Base-by-base conservation (phyloP, 2,888 invertebrate genomes). In the Cordylochernes scorpioides region DNA sequence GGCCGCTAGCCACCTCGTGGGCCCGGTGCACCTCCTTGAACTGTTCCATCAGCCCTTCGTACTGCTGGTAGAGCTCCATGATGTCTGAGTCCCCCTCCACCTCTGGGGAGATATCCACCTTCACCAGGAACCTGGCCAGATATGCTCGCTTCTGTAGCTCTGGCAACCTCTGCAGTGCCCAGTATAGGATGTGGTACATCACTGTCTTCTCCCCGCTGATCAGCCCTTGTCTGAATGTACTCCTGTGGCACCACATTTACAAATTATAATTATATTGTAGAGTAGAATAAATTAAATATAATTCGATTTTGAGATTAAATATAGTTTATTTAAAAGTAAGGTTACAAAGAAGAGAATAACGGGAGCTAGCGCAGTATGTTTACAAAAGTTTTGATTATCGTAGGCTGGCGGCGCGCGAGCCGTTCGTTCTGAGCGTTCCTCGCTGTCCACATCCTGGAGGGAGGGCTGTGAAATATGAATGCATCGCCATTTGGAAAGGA, bases 121-220 rank as follows among this genome's bases (percentile, higher is more conserved):
- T 61, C 24, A 63, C 58, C 7, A 58, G 44, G 44, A 49, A 60
- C 31, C 51, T 65, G n/a, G 78, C 72, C 29, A 82, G 60, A 54
- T 84, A 84, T 0, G 75, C 74, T 29, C 80, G 61, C 44, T 75
- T 74, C 48, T 68, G 68, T 16, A 74, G 65, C 40, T 71, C 67
- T 2, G 68, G 65, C 33, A 67, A 62, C 42, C 71, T 67, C 9
- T 63, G 61, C 14, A 82, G 59, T 6, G 80, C 58, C 75, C 78
- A 84, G 49, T 69, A 63, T 28, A 82, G 50, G 30, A 75, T 68
- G 8, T 72, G 69, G 49, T 74, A 69, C 28, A 80, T 61, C 1
- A 69, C 64, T 40, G 63, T 60, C 28, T 72, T 64, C 41, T 75
- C 71, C 12, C 77, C 80, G 30, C 63, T 61, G 1, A 68, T 62